These are phyloP conservation scores for Aspiorhynchus laticeps DNA, from an alignment of 2,113 vertebrate genomes.

Conservation along the genomic window DNA sequence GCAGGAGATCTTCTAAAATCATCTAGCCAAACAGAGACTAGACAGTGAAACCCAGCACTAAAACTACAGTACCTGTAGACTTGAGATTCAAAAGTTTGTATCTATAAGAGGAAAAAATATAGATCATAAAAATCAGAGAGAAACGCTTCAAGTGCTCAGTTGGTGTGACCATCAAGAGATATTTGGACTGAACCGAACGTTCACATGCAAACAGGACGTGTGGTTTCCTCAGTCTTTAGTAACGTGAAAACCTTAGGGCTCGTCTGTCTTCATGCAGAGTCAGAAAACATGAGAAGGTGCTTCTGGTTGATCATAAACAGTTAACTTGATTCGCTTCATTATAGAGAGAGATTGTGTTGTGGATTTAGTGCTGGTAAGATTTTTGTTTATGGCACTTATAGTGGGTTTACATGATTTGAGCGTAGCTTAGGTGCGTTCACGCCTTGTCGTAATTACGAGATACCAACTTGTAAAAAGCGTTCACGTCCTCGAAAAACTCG, in stretches of 20 bases:
- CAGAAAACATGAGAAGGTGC: not conserved
- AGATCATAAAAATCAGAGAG: not conserved
- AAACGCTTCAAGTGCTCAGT: not conserved
- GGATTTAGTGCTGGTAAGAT: slow-evolving; percentile 16
- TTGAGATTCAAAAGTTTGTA: not conserved
- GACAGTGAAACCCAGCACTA: slow-evolving; percentile 4
- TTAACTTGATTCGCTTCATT: not conserved
- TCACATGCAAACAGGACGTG: not conserved
- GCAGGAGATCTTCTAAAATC: not conserved
- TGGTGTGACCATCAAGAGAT: not conserved
- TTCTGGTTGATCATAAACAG: not conserved
- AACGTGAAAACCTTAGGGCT: not conserved
- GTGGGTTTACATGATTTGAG: not conserved
- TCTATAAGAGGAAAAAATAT: not conserved
- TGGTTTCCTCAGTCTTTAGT: not conserved
- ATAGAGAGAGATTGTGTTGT: not conserved
- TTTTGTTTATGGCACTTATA: not conserved
- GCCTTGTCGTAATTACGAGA: too few relatives aligned
- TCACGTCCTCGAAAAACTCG: too few relatives aligned
- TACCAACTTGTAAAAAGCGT: too few relatives aligned
- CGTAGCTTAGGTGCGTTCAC: too few relatives aligned
- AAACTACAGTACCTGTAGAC: not conserved
- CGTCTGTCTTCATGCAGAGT: not conserved
- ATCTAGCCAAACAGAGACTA: not conserved
- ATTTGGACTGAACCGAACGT: not conserved